A percentile compares a stretch with the other conserved stretches of the same genome.
Conservation (phyloP, 2,888 invertebrate species). For the Trichopoda pennipes region DNA sequence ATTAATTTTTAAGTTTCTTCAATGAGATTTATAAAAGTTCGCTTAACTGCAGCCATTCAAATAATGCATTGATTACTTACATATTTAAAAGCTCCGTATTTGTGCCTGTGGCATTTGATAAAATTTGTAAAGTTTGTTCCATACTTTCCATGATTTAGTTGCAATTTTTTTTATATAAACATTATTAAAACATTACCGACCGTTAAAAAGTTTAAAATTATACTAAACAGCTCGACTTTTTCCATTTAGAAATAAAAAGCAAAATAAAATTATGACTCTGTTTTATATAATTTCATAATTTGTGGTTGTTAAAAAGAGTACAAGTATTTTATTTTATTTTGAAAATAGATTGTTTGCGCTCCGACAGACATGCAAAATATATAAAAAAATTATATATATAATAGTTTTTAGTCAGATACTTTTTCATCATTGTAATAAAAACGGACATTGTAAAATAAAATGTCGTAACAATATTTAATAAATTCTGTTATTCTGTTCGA, state of each 20-base stretch:
- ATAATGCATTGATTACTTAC: constrained; percentile 12
- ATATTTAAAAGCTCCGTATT: constrained; percentile 57
- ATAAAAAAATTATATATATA: not conserved
- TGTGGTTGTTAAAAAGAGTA: constrained; percentile 21
- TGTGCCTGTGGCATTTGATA: constrained; percentile 54
- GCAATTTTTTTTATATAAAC: not conserved
- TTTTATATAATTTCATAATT: not conserved
- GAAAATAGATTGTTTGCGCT: constrained; percentile 23
- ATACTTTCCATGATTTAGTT: constrained; percentile 34
- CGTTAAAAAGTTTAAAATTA: constrained; percentile 1
- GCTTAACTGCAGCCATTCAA: no score
- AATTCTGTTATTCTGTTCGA: no score
- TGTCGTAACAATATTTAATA: no score
- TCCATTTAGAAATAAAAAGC: constrained; percentile 3
- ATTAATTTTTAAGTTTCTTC: no score
- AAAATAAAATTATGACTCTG: constrained; percentile 20
- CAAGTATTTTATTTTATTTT: not conserved
- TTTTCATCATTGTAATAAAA: no score
- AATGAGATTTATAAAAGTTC: no score
- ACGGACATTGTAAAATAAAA: no score
- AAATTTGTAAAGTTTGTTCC: constrained; percentile 54
- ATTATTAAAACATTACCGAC: not conserved
- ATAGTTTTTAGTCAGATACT: not conserved
- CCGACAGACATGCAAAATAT: no score
- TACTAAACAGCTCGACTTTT: constrained; percentile 18